phyloP scores from a whole-genome alignment of 2,797 vertebrate species.

The Chelon auratus region DNA sequence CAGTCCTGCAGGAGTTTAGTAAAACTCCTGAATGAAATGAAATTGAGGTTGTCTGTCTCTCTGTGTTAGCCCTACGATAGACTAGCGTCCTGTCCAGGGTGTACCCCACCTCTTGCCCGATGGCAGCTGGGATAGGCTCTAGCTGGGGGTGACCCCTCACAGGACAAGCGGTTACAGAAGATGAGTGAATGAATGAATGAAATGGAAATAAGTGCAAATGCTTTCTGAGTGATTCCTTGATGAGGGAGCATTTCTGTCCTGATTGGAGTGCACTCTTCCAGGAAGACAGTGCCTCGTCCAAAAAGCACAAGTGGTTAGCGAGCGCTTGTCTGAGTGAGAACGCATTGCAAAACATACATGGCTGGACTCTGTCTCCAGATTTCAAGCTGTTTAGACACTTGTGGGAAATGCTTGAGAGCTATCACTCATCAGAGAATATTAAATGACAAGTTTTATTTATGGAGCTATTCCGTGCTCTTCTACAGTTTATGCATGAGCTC shows the following conservation, averaged over 20 bases:
- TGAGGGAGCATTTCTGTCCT: constrained; percentile 44
- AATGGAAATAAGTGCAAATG: constrained; percentile 60
- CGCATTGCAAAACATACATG: constrained; percentile 12
- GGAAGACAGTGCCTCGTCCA: constrained; percentile 16
- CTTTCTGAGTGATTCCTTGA: constrained; percentile 49
- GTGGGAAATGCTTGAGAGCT: constrained; percentile 29
- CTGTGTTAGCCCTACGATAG: too few relatives aligned
- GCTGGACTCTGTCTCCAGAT: constrained; percentile 19
- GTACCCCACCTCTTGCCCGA: too few relatives aligned
- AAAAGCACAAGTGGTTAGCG: constrained; percentile 21
- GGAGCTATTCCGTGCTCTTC: constrained; percentile 1
- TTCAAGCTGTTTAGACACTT: constrained; percentile 36
- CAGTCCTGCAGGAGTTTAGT: background rate
- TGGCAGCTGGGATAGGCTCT: too few relatives aligned
- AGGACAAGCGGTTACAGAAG: background rate
- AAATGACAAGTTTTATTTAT: background rate
- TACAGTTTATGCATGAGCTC: background rate
- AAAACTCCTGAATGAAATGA: background rate
- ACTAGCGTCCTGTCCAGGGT: too few relatives aligned
- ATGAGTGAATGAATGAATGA: too few relatives aligned
- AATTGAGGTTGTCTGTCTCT: too few relatives aligned
- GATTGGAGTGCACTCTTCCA: constrained; percentile 71
- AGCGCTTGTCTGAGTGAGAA: constrained; percentile 47
- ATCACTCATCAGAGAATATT: constrained; percentile 47
- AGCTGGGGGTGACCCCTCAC: background rate